Evolutionary conservation across 92 coral and sea anemone species (phyloP).

Genomic region (Epizoanthus scotinus): DNA sequence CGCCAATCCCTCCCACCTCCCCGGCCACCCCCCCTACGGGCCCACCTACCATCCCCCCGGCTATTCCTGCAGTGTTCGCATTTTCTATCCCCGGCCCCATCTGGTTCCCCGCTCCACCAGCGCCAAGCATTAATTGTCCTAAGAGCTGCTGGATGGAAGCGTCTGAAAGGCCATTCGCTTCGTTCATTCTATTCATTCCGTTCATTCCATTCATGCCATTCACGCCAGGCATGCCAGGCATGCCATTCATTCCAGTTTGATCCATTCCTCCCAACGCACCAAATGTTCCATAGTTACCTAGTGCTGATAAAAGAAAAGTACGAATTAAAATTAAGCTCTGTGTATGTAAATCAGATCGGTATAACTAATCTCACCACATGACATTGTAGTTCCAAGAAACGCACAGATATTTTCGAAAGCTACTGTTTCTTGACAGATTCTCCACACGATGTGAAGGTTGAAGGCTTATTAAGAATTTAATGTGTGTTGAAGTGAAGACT

Average conservation of each 20-base stretch:
- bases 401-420: too few relatives aligned
- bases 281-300: conserved; percentile 23
- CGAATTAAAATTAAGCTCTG: neutral
- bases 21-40: conserved; percentile 7
- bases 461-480: too few relatives aligned
- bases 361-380: too few relatives aligned
- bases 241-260: conserved; percentile 1
- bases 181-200: conserved; percentile 18
- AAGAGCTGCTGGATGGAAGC: conserved; percentile 77
- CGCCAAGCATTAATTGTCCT: conserved; percentile 77
- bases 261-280: conserved; percentile 7
- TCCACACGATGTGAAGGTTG: too few relatives aligned
- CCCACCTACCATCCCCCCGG: conserved; percentile 30
- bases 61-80: conserved; percentile 15
- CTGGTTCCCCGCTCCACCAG: conserved; percentile 50
- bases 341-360: too few relatives aligned
- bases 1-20: conserved; percentile 27
- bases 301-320: conserved; percentile 2
- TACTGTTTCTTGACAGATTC: too few relatives aligned
- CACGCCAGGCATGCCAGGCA: conserved; percentile 44
- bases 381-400: too few relatives aligned
- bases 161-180: conserved; percentile 70
- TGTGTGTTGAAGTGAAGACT: too few relatives aligned
- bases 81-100: conserved; percentile 33
- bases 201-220: conserved; percentile 35